phyloP scores from a whole-genome alignment of 35 echinoderm and acorn worm genomes.

The Diadema setosum region DNA sequence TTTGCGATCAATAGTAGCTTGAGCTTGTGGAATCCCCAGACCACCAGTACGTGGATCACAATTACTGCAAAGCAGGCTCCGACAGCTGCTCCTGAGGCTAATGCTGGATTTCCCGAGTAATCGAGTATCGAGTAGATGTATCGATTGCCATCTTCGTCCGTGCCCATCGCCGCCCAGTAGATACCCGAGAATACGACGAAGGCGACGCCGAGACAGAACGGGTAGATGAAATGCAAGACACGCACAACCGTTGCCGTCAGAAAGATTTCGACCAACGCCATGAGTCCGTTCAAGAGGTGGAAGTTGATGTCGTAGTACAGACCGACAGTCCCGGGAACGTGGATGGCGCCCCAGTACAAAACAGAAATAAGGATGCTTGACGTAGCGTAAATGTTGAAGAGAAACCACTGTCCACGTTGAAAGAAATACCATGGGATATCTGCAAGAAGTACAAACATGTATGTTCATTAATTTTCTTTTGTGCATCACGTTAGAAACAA shows the following conservation, averaged over 20 bases:
- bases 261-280: conserved; percentile 21
- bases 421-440: background rate
- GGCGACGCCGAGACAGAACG: background rate
- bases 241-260: conserved; percentile 13
- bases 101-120: background rate
- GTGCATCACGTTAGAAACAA: background rate
- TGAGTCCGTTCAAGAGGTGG: conserved; percentile 7
- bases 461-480: background rate
- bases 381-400: conserved; percentile 26
- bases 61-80: background rate
- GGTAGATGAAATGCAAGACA: conserved; percentile 42
- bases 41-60: background rate
- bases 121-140: conserved; percentile 14
- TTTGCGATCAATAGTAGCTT: background rate
- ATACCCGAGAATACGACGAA: conserved; percentile 30
- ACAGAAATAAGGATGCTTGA: background rate
- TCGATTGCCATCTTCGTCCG: background rate
- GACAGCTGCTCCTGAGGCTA: background rate
- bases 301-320: conserved; percentile 31
- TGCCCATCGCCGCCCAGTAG: conserved; percentile 30
- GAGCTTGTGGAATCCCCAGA: conserved; percentile 18
- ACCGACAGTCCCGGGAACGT: background rate
- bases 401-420: conserved; percentile 31
- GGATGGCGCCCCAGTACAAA: conserved; percentile 40
- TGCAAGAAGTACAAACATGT: background rate